These are phyloP conservation scores for Nothobranchius furzeri DNA, from an alignment of 2,113 vertebrate genomes.

Conservation along the genomic window DNA sequence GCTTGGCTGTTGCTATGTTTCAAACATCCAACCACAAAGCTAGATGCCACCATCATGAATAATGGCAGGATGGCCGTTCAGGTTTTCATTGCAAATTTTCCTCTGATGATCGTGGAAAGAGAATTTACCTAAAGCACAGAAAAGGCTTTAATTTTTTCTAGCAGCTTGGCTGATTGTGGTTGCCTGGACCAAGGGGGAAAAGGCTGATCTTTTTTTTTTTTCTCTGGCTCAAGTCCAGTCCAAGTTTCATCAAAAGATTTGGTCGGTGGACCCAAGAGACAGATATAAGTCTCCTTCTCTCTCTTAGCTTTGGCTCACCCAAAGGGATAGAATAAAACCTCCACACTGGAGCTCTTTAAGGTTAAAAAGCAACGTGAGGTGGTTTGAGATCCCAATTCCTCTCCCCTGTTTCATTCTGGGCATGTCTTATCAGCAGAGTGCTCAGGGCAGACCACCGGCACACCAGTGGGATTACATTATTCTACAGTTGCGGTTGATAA, in stretches of 20 bases:
- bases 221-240: not conserved
- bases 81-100: not conserved
- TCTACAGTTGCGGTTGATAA: not conserved
- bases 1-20: not conserved
- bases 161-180: not conserved
- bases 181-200: not conserved
- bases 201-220: not conserved
- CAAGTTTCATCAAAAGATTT: not conserved
- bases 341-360: not conserved
- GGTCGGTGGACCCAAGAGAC: not conserved
- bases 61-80: not conserved
- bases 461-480: constrained; percentile 5
- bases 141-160: not conserved
- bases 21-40: not conserved
- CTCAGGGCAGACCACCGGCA: not conserved
- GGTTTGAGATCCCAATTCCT: not conserved
- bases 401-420: not conserved
- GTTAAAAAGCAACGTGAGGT: not conserved
- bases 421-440: not conserved
- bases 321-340: not conserved
- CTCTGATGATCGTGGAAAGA: not conserved
- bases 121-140: not conserved
- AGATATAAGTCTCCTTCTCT: not conserved
- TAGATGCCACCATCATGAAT: not conserved
- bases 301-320: not conserved